Evolutionary conservation across 2,797 vertebrate species (phyloP).

Genomic region (Chelidonichthys spinosus): DNA sequence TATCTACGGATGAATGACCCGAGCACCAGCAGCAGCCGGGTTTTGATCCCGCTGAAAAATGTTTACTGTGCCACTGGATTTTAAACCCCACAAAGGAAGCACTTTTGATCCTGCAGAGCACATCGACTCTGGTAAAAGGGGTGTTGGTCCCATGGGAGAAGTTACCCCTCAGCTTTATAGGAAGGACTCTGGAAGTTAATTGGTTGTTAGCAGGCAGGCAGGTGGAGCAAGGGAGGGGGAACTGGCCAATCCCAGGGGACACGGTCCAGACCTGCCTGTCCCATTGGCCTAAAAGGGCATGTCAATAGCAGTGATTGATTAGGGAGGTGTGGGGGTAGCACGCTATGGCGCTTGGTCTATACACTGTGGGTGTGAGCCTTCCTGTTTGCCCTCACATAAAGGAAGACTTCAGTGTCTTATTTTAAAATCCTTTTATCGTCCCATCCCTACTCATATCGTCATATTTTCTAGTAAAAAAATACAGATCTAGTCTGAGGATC

Average conservation of each 20-base stretch:
- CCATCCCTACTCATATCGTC: constrained; percentile 29
- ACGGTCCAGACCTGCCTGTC: constrained; percentile 32
- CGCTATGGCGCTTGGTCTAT: constrained; percentile 10
- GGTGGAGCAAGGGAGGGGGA: constrained; percentile 39
- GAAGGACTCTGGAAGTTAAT: constrained; percentile 61
- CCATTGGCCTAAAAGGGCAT: constrained; percentile 61
- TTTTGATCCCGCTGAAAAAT: constrained; percentile 10
- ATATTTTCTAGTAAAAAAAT: constrained; percentile 36
- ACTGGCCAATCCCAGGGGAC: constrained; percentile 54
- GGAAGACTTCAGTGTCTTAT: neutral
- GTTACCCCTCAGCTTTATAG: constrained; percentile 46
- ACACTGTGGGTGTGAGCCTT: neutral
- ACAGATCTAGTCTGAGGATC: constrained; percentile 15
- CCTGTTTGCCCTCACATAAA: constrained; percentile 15
- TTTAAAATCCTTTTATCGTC: constrained; percentile 6
- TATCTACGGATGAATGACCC: constrained; percentile 4
- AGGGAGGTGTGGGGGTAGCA: constrained; percentile 29
- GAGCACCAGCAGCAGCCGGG: neutral
- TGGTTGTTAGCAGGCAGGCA: constrained; percentile 64
- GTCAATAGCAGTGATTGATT: constrained; percentile 66
- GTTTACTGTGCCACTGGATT: neutral
- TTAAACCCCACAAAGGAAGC: constrained; percentile 14
- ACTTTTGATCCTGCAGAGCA: constrained; percentile 19
- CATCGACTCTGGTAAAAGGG: constrained; percentile 24
- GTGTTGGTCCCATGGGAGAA: constrained; percentile 39